Evolutionary conservation across 1,140 invertebrate species (phyloP), one percentile per base, ranked within the genome.

Genomic region (Cyclargus thomasi): DNA sequence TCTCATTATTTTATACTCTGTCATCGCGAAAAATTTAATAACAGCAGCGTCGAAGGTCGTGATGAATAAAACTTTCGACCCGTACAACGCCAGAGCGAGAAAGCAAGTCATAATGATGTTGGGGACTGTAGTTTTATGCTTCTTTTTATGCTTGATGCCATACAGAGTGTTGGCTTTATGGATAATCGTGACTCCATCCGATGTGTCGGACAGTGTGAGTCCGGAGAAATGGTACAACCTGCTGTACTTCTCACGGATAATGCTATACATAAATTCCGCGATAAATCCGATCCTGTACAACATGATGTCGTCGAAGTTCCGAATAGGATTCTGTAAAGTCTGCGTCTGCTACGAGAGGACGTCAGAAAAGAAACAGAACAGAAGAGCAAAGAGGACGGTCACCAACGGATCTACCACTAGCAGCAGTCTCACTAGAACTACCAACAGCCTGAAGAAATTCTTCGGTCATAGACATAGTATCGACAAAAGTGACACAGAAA

Each of bases 91-190:
- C 2, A 88, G 93, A 74, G 93, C 93, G 0, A 91, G 94, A 68
- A 92, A 91, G 73, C 95, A 96, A 90, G 95, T 95, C 1, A 94
- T 95, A 5, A 78, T 95, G 59, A 97, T 97, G 96, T 90, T 98
- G 18, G 94, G 95, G 23, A 94, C 95, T 0, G 96, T 98, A 5
- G 95, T 97, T 1, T 83, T 95, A 29, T 94, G 95, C 72, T 98
- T 97, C 82, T 98, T 98, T 86, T 78, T 97, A 5, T 97, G 96
- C 77, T 87, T 97, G 8, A 92, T 97, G 77, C 97, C 97, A 0
- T 96, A 97, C 76, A 92, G 96, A 63, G 92, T 96, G 0, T 92
- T 98, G n/a, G 96, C 93, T 5, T 79, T 97, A n/a, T 96, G 94
- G 92, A 93, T 96, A 18, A 92, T 97, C 0, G 78, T 96, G 21